phyloP scores from a whole-genome alignment of 2,113 vertebrate genomes.

The Rhinoptilus africanus region DNA sequence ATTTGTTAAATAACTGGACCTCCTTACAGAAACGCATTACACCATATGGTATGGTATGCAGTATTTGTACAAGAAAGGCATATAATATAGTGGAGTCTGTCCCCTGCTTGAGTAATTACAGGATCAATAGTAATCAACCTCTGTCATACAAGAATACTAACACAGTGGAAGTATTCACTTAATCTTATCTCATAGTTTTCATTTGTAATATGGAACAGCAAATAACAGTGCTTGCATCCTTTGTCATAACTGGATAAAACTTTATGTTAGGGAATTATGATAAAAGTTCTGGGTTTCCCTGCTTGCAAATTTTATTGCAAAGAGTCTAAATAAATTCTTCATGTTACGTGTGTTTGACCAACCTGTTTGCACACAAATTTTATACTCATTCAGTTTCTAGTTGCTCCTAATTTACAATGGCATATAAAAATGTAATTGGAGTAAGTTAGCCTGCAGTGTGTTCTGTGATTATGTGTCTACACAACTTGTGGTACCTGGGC shows the following conservation, averaged over 20 bases:
- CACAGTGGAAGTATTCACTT: neutral
- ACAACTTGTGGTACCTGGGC: neutral
- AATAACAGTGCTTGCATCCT: neutral
- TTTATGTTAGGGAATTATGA: neutral
- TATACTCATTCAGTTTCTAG: neutral
- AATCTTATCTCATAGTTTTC: neutral
- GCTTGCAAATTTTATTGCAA: neutral
- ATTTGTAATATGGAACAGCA: neutral
- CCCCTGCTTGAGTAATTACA: neutral
- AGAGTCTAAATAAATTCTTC: neutral
- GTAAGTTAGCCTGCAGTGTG: neutral
- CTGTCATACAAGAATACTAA: neutral
- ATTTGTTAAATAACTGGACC: neutral
- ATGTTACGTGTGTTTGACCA: neutral
- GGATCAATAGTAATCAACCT: neutral
- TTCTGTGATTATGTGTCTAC: neutral
- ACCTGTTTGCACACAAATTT: neutral
- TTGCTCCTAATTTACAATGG: neutral
- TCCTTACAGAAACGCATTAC: neutral
- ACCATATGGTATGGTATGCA: fast-evolving
- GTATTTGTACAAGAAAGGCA: neutral
- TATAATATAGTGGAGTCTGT: neutral
- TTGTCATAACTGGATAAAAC: neutral
- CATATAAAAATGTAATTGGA: neutral
- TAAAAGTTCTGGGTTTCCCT: neutral